Percentiles rank a stretch among this genome's conserved stretches.
phyloP scores from a whole-genome alignment of 2,797 vertebrate species.

The Cryptoblepharus egeriae region DNA sequence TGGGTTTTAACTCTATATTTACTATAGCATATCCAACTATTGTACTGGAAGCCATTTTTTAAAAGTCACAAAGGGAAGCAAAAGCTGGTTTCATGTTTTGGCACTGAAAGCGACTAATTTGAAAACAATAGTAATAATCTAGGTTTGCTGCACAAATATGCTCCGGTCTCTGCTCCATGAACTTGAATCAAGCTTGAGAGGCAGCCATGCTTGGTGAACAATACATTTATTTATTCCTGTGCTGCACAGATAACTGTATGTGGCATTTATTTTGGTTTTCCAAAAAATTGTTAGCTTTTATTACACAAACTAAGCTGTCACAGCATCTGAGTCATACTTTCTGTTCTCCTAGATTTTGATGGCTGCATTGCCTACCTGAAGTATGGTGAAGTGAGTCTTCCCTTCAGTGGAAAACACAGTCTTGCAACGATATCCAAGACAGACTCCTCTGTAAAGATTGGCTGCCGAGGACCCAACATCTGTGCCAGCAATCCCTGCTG shows the following conservation, averaged over 20 bases:
- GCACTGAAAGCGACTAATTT: neutral
- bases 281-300: neutral
- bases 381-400: conserved; percentile 88
- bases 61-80: neutral
- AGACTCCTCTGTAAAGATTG: conserved; percentile 85
- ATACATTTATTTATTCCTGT: neutral
- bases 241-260: neutral
- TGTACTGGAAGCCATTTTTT: neutral
- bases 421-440: conserved; percentile 85
- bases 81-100: neutral
- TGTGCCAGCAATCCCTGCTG: conserved; percentile 93
- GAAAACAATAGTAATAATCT: neutral
- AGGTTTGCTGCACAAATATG: neutral
- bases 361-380: conserved; percentile 92
- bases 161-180: neutral
- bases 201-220: neutral
- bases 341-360: conserved; percentile 84
- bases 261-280: neutral
- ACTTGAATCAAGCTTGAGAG: neutral
- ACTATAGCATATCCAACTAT: no score
- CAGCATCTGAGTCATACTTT: neutral
- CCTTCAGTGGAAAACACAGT: conserved; percentile 89
- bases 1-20: neutral
- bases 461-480: conserved; percentile 92
- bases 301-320: neutral